Conservation (phyloP, 2,888 invertebrate species). For the Campopleginae sp. region DNA sequence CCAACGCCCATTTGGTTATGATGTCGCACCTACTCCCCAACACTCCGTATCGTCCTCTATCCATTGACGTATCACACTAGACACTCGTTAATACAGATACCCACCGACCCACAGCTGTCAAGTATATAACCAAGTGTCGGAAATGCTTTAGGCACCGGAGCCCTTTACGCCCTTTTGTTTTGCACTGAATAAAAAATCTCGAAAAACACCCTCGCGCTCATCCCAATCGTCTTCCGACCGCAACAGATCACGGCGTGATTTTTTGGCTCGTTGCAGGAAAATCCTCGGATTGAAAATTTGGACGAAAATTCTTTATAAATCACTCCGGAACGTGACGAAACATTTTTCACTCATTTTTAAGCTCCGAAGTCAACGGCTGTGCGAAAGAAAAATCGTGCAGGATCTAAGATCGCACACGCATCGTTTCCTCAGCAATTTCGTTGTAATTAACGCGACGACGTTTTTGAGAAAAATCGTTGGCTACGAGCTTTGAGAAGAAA, state of each 20-base stretch:
- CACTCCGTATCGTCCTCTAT: conserved; percentile 46
- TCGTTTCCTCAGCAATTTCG: not conserved
- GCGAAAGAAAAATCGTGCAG: no score
- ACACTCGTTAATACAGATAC: conserved; percentile 21
- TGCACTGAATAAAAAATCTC: not conserved
- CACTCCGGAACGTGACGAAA: not conserved
- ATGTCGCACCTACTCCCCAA: conserved; percentile 74
- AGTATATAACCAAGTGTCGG: not conserved
- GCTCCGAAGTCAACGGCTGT: not conserved
- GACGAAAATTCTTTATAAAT: not conserved
- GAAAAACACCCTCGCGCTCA: conserved; percentile 28
- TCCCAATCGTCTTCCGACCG: no score
- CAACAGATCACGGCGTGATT: not conserved
- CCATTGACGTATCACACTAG: conserved; percentile 38
- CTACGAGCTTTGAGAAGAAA: not conserved
- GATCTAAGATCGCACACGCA: not conserved
- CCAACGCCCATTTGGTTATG: conserved; percentile 83
- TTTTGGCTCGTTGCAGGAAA: not conserved
- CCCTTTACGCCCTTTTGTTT: not conserved
- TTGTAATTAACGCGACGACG: conserved; percentile 18
- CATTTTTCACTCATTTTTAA: not conserved
- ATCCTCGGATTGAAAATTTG: not conserved
- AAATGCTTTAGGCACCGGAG: not conserved
- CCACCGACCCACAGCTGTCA: not conserved
- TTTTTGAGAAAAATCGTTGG: conserved; percentile 6